Percentiles rank a stretch among this genome's conserved stretches.
phyloP scores from a whole-genome alignment of 2,888 invertebrate species.

The Copidosoma aretas region DNA sequence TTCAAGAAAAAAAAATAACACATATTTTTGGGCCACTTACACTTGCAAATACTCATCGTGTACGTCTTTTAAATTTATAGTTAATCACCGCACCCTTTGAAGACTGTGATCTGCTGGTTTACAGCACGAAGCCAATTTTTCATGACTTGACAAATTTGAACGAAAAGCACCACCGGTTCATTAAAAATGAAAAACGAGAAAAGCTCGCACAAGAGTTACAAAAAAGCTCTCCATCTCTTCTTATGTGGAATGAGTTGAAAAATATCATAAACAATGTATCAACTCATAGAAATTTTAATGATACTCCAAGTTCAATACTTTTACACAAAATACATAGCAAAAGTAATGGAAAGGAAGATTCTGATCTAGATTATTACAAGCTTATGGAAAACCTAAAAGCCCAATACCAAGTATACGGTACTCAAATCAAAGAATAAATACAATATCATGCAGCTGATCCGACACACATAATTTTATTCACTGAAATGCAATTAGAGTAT shows the following conservation, averaged over 20 bases:
- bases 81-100: not conserved
- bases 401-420: not conserved
- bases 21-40: not conserved
- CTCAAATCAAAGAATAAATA: not conserved
- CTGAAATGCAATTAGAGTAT: not conserved
- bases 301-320: not conserved
- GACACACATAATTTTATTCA: not conserved
- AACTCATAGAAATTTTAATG: not conserved
- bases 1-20: not conserved
- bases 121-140: not conserved
- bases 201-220: not conserved
- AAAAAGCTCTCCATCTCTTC: not conserved
- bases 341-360: not conserved
- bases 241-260: not conserved
- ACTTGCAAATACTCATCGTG: not conserved
- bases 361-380: not conserved
- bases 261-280: not conserved
- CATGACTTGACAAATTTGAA: not conserved
- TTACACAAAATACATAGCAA: not conserved
- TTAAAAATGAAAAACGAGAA: not conserved
- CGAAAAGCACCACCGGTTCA: not conserved
- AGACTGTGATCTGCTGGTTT: not conserved
- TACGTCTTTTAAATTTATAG: not conserved
- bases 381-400: not conserved
- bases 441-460: not conserved